These are phyloP conservation scores for Drosophila mercatorum DNA, from an alignment of 2,888 invertebrate genomes.

Conservation along the genomic window DNA sequence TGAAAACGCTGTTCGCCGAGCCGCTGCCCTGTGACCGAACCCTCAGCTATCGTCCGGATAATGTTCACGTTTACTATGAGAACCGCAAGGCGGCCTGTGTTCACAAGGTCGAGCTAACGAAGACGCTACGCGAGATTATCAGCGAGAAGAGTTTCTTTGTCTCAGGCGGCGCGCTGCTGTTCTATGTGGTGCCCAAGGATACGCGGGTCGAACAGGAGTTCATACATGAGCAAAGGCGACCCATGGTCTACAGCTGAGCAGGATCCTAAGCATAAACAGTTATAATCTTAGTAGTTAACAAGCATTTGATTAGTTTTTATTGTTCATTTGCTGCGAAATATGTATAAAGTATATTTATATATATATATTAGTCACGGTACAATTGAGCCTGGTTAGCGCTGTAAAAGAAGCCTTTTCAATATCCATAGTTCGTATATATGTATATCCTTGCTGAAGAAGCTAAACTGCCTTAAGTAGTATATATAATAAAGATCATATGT, in stretches of 20 bases:
- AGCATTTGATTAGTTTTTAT: conserved; percentile 55
- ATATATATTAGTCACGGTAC: conserved; percentile 62
- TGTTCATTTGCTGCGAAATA: conserved; percentile 31
- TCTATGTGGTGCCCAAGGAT: conserved; percentile 82
- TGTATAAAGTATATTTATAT: conserved; percentile 26
- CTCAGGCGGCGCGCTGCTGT: conserved; percentile 81
- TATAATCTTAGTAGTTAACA: conserved; percentile 24
- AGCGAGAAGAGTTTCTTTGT: conserved; percentile 85
- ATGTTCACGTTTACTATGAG: conserved; percentile 90
- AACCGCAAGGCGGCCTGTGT: conserved; percentile 87
- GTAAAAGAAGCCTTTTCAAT: conserved; percentile 55
- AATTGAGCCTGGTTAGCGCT: conserved; percentile 71
- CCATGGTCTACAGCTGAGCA: conserved; percentile 67
- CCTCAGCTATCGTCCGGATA: conserved; percentile 87
- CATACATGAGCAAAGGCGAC: conserved; percentile 74
- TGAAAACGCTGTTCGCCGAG: conserved; percentile 89
- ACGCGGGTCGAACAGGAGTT: conserved; percentile 81
- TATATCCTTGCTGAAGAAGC: conserved; percentile 34
- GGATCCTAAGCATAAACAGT: neutral
- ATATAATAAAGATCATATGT: neutral
- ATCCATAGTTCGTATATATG: conserved; percentile 25
- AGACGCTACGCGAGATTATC: conserved; percentile 87
- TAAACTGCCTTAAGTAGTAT: conserved; percentile 7
- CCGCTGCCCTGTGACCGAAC: conserved; percentile 90
- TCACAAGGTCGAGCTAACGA: conserved; percentile 86